Conservation (phyloP, 2,888 invertebrate species). For the Ennomos erosarius region DNA sequence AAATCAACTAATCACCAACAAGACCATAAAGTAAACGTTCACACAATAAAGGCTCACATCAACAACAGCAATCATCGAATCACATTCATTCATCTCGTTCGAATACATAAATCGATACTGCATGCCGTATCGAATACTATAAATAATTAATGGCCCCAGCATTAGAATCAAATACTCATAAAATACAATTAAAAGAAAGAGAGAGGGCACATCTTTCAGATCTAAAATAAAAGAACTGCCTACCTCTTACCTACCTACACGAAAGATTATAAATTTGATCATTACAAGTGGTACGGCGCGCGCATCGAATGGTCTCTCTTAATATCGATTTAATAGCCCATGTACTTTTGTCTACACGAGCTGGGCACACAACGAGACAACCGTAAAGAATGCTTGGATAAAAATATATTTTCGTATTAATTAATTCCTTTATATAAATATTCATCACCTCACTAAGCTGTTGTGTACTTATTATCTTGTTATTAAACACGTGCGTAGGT, state of each 20-base stretch:
- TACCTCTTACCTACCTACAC: conserved; percentile 78
- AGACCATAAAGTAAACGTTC: conserved; percentile 47
- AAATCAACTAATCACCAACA: conserved; percentile 33
- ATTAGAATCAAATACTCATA: conserved; percentile 86
- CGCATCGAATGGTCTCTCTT: conserved; percentile 75
- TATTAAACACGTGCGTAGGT: conserved; percentile 59
- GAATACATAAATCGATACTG: conserved; percentile 78
- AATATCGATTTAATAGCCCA: conserved; percentile 78
- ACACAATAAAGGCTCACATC: conserved; percentile 53
- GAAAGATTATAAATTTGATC: conserved; percentile 82
- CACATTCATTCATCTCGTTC: conserved; percentile 64
- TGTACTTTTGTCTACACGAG: conserved; percentile 67
- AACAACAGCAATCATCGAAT: conserved; percentile 59
- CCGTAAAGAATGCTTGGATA: conserved; percentile 10
- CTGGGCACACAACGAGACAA: conserved; percentile 29
- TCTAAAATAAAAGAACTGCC: conserved; percentile 76
- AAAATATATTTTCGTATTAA: conserved; percentile 18
- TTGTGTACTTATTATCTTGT: conserved; percentile 46
- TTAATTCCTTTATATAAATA: conserved; percentile 20
- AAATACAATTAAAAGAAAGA: conserved; percentile 85
- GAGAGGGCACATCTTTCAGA: conserved; percentile 74
- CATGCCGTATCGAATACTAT: conserved; percentile 83
- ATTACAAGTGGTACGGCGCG: conserved; percentile 79
- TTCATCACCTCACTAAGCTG: conserved; percentile 16
- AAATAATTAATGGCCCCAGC: conserved; percentile 82